phyloP scores from a whole-genome alignment of 2,797 vertebrate species.

The Tenualosa ilisha region DNA sequence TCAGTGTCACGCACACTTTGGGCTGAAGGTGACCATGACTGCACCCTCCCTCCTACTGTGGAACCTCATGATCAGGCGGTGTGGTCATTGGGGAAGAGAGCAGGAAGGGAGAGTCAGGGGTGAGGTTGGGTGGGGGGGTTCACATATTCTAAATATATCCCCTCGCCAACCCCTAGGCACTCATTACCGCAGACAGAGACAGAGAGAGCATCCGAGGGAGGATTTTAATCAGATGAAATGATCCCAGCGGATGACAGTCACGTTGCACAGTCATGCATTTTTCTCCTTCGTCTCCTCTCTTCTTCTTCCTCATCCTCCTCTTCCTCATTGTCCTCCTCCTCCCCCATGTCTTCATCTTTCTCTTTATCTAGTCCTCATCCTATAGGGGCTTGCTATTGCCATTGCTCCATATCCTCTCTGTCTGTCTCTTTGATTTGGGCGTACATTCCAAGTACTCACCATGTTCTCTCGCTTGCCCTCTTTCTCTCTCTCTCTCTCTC shows the following conservation, averaged over 20 bases:
- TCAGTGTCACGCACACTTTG: conserved; percentile 14
- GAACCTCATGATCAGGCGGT: not conserved
- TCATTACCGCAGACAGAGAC: not conserved
- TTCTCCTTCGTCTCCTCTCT: not conserved
- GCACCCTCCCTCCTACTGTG: not conserved
- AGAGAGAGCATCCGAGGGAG: conserved; percentile 8
- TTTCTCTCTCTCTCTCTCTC: not conserved
- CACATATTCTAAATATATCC: not conserved
- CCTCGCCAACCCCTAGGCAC: not conserved
- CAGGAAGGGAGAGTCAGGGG: not conserved
- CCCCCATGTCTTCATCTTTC: not conserved
- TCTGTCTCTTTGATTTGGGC: not conserved
- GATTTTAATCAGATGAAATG: conserved; percentile 13
- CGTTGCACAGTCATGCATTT: conserved; percentile 42
- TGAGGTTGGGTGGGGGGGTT: not conserved
- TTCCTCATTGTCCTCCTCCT: not conserved
- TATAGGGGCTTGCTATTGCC: not conserved
- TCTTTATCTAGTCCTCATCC: not conserved
- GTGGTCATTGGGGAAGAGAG: not conserved
- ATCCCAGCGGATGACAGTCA: not conserved
- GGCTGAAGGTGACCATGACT: conserved; percentile 45
- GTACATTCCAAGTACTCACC: too few relatives aligned
- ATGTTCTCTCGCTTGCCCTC: conserved; percentile 6
- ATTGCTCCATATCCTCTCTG: not conserved
- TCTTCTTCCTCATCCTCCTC: not conserved